phyloP scores from a whole-genome alignment of 2,113 vertebrate species.

The Sciurus niger region DNA sequence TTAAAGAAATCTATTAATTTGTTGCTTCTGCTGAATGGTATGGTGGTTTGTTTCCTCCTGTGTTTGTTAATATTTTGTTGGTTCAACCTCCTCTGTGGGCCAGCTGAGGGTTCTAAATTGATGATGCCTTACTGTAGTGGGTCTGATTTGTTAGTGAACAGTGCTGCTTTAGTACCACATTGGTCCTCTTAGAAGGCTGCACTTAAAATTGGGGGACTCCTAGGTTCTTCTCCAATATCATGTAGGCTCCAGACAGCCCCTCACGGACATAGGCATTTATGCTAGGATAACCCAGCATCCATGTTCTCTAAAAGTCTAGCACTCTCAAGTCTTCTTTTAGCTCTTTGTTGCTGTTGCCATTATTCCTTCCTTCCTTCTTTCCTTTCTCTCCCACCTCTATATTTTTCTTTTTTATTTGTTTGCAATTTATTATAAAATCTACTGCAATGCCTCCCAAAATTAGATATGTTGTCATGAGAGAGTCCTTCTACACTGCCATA shows the following conservation, averaged over 20 bases:
- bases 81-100: background rate
- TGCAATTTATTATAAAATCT: background rate
- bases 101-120: background rate
- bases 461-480: background rate
- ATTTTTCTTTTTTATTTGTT: background rate
- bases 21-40: background rate
- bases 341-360: background rate
- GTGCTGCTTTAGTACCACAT: background rate
- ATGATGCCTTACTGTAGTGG: conserved; percentile 51
- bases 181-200: background rate
- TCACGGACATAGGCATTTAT: background rate
- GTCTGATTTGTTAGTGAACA: background rate
- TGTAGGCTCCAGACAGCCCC: background rate
- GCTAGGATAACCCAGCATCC: background rate
- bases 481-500: background rate
- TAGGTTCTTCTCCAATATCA: background rate
- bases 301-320: background rate
- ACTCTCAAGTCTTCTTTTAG: background rate
- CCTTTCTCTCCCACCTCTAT: background rate
- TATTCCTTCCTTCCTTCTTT: background rate
- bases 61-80: conserved; percentile 62
- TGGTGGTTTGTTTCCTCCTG: background rate
- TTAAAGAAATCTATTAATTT: background rate
- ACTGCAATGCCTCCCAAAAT: background rate
- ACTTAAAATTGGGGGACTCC: background rate